phyloP scores from a whole-genome alignment of 2,888 invertebrate species.

The Lamproptera curius region DNA sequence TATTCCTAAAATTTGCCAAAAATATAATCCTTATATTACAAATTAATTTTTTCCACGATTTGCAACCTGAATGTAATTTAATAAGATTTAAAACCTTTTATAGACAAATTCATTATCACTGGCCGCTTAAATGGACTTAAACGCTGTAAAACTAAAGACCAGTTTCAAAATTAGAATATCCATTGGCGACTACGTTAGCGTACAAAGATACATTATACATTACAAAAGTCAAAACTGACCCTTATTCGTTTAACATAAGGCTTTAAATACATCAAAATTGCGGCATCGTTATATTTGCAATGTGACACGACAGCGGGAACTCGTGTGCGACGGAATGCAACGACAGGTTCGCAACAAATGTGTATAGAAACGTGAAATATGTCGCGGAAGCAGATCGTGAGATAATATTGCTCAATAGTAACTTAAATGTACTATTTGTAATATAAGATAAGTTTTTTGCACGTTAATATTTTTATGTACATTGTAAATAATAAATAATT shows the following conservation, averaged over 20 bases:
- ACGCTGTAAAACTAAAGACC: slow-evolving; percentile 15
- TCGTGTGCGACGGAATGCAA: slow-evolving; percentile 70
- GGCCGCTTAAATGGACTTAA: slow-evolving; percentile 16
- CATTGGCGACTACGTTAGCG: slow-evolving; percentile 14
- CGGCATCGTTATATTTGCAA: neutral
- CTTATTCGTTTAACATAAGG: neutral
- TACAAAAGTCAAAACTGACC: slow-evolving; percentile 6
- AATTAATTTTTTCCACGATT: neutral
- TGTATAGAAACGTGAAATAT: slow-evolving; percentile 6
- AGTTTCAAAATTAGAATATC: slow-evolving; percentile 22
- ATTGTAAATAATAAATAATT: no score
- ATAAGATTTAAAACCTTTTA: slow-evolving; percentile 2
- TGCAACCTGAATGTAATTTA: neutral
- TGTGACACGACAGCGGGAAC: slow-evolving; percentile 49
- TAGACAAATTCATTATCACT: neutral
- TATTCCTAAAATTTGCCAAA: neutral
- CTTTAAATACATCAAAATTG: neutral
- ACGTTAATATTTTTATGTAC: no score
- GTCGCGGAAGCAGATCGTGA: neutral
- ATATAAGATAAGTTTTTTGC: no score
- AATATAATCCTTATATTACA: neutral
- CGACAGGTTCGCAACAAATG: slow-evolving; percentile 31
- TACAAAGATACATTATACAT: slow-evolving; percentile 11
- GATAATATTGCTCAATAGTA: no score
- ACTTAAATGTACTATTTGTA: no score